Evolutionary conservation across 2,888 invertebrate genomes (phyloP), one percentile per base, ranked within the genome.

Genomic region (Drosophila trichaetosa): DNA sequence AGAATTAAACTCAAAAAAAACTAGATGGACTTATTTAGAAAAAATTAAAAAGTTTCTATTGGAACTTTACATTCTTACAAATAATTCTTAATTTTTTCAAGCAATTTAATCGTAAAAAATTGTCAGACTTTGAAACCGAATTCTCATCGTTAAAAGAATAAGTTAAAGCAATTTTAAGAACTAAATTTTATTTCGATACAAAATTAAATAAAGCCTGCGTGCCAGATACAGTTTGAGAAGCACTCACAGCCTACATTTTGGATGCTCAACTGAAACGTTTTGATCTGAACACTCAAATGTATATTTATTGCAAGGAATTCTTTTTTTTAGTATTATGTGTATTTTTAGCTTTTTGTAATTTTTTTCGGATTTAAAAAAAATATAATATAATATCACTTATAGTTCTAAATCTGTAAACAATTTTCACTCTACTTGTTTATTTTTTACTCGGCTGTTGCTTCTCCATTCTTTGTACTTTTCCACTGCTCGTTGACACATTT

Each of bases 321-420:
- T n/a, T 13, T 0, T 52, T 52, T 6, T 13, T n/a, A 33, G 33
- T 6, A 27, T n/a, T 53, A 36, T 52, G 31, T 48, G 4, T 61
- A 33, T 53, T n/a, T 57, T n/a, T 34, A 16, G n/a, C 8, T 24
- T 24, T 6, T 36, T 34, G 18, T 29, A 38, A 56, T 57, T 31
- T 31, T 58, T 48, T 7, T 60, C 52, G 21, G 38, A 52, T 73
- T 21, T 6, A 42, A 42, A 68, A 73, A 76, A 83, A 72, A 85
- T 76, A 86, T 73, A 83, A 67, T 69, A 46, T 79, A 81, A 76
- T 80, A 83, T 80, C 80, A 80, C 80, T 83, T 80, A 80, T 52
- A 51, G 77, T 70, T 67, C 80, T 80, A 83, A 76, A 57, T 46
- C 62, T 71, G 63, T 68, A 53, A 52, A 64, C 63, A 66, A 34